Evolutionary conservation across 2,797 vertebrate species (phyloP), one percentile per base, ranked within the genome.

Genomic region (Lutjanus campechanus): DNA sequence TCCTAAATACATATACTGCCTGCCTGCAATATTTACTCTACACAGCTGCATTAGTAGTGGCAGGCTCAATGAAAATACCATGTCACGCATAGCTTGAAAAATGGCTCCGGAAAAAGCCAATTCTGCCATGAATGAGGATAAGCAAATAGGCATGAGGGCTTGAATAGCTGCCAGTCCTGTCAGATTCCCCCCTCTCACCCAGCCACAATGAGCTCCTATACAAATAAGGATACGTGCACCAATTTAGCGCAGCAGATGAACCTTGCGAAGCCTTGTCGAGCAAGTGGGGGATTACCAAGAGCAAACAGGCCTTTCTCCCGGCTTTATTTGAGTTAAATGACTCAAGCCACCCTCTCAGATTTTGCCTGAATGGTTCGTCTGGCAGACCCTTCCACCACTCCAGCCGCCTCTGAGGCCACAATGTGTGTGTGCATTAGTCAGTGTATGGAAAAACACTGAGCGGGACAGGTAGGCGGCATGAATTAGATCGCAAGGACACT

Each of bases 101-200:
- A 93, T 87, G 84, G 85, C 89, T 92, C 87, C 63, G 86, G 89
- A 93, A 92, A 92, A 94, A 94, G 92, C 88, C 91, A 90, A 93
- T 92, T 93, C 87, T 90, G 90, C 92, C 85, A 81, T 93, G 93
- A 94, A 94, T 92, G 91, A 91, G 93, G 91, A 93, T 92, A 91
- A 95, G 91, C 89, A 94, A 95, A 95, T 93, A 94, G 88, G 92
- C 92, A 93, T 88, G 91, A 94, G 91, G 70, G 90, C 88, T 92
- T 94, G 93, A 94, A 93, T 92, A 73, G 85, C 91, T 91, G 91
- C 93, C 89, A 94, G 93, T 88, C 79, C 85, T 91, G 90, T 91
- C 88, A 90, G 83, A 90, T 89, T 64, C 83, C 73, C 79, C 80
- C 80, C 69, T 84, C 90, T 82, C 87, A 87, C 87, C 89, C 84